These are phyloP conservation scores for Chloropsis hardwickii DNA, from an alignment of 2,113 vertebrate species.

Conservation along the genomic window DNA sequence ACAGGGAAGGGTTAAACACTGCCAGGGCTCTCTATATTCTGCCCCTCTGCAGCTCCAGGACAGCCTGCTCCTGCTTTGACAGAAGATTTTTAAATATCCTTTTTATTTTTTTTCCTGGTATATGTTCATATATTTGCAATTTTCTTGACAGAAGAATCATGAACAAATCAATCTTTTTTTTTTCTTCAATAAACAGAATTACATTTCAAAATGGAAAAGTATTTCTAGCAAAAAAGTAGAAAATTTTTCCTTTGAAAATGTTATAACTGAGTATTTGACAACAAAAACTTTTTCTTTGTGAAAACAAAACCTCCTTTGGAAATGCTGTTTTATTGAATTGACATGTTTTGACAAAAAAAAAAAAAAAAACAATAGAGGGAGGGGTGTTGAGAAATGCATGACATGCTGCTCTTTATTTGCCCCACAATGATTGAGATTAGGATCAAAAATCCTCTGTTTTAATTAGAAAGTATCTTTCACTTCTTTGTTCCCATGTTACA, in stretches of 20 bases:
- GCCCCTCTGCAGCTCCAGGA: background rate
- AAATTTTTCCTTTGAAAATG: background rate
- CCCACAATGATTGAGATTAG: background rate
- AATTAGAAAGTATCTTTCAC: constrained; percentile 38
- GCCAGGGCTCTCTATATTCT: background rate
- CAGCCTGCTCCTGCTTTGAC: background rate
- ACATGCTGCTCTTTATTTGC: background rate
- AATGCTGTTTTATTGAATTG: background rate
- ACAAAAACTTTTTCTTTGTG: background rate
- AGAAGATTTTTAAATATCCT: background rate
- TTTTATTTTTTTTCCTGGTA: background rate
- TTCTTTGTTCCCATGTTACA: constrained; percentile 15
- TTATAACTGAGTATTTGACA: background rate
- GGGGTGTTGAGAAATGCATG: background rate
- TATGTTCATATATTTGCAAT: background rate
- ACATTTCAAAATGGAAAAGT: background rate
- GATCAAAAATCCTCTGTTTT: constrained; percentile 21
- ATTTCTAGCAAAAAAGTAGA: background rate
- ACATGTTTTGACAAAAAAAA: background rate
- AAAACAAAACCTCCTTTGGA: background rate
- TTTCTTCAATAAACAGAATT: background rate
- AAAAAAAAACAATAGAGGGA: background rate
- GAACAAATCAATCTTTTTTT: background rate
- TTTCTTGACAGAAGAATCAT: background rate
- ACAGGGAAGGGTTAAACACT: background rate